phyloP scores from a whole-genome alignment of 2,888 invertebrate species.

The Drosophila tripunctata region DNA sequence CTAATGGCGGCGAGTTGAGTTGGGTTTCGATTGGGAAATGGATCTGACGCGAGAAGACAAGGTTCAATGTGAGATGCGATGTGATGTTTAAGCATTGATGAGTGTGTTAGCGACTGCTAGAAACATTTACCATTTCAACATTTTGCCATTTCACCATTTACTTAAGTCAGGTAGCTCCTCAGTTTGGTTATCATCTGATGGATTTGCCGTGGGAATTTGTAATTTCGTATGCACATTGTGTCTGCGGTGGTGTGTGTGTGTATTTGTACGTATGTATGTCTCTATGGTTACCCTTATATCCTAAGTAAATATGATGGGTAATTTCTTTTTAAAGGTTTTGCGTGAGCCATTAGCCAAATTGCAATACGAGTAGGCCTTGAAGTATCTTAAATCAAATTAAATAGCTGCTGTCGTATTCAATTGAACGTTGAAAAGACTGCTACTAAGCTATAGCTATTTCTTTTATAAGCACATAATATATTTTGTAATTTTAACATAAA shows the following conservation, averaged over 20 bases:
- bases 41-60: slow-evolving; percentile 4
- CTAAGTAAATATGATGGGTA: slow-evolving; percentile 77
- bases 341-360: slow-evolving; percentile 75
- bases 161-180: background rate
- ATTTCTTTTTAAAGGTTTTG: slow-evolving; percentile 73
- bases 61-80: background rate
- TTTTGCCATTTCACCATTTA: slow-evolving; percentile 6
- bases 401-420: slow-evolving; percentile 48
- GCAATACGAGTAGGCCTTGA: slow-evolving; percentile 53
- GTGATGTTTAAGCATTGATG: slow-evolving; percentile 40
- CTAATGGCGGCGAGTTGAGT: slow-evolving; percentile 69
- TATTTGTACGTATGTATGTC: background rate
- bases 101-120: slow-evolving; percentile 67
- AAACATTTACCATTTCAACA: slow-evolving; percentile 48
- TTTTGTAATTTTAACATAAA: slow-evolving; percentile 1
- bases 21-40: slow-evolving; percentile 52
- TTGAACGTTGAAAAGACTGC: slow-evolving; percentile 10
- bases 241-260: slow-evolving; percentile 28
- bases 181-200: slow-evolving; percentile 49
- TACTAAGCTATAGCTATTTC: background rate
- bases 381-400: slow-evolving; percentile 66
- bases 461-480: slow-evolving; percentile 4
- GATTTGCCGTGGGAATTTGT: slow-evolving; percentile 76
- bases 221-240: slow-evolving; percentile 76
- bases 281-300: slow-evolving; percentile 40